Evolutionary conservation across 92 coral and sea anemone genomes (phyloP).

Genomic region (Umimayanthus kanabou): DNA sequence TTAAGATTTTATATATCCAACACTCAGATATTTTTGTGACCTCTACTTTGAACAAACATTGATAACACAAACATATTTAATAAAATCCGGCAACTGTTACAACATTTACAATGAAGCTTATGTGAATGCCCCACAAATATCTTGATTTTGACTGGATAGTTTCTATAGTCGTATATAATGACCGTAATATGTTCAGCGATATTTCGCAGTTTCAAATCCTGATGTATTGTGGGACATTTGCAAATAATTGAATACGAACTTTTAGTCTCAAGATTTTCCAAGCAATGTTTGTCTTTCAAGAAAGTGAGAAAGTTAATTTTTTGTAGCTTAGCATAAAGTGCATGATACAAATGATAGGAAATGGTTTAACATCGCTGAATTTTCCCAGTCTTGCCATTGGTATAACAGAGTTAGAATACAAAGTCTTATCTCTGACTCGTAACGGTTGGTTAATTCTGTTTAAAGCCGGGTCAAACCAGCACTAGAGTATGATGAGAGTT

Average conservation of each 20-base stretch:
- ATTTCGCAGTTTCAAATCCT: background rate
- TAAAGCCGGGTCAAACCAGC: too few species aligned
- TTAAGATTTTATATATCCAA: constrained; percentile 22
- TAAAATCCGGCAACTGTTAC: background rate
- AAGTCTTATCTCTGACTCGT: background rate
- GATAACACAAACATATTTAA: constrained; percentile 31
- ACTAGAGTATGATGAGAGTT: too few species aligned
- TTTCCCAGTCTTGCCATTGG: background rate
- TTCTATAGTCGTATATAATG: background rate
- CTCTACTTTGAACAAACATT: background rate
- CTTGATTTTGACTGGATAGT: background rate
- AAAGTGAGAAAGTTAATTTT: background rate
- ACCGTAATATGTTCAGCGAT: background rate
- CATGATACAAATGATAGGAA: too few species aligned
- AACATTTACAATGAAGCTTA: background rate
- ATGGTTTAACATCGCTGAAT: background rate
- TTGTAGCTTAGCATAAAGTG: background rate
- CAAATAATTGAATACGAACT: background rate
- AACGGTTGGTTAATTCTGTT: too few species aligned
- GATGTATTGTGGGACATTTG: constrained; percentile 7
- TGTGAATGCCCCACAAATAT: background rate
- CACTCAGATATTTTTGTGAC: constrained; percentile 36
- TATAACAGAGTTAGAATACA: too few species aligned
- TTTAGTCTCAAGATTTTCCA: background rate
- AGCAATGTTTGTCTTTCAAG: background rate